These are phyloP conservation scores for Tachystola acroxantha DNA, from an alignment of 2,888 invertebrate genomes.

Conservation along the genomic window DNA sequence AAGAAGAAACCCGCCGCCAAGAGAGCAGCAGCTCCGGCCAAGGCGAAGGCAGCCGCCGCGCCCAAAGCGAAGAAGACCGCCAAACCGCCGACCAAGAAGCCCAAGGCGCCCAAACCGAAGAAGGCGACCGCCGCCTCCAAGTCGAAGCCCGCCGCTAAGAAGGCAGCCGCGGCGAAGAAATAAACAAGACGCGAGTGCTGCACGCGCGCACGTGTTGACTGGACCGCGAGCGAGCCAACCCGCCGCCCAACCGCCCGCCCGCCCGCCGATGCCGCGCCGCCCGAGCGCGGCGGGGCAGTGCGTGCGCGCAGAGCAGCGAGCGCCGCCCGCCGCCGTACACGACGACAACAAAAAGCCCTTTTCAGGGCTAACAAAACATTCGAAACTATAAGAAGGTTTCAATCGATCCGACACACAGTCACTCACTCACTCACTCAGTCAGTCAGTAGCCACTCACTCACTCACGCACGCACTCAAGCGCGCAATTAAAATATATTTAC, in stretches of 20 bases:
- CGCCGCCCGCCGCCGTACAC: slow-evolving; percentile 4
- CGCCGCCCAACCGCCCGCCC: slow-evolving; percentile 5
- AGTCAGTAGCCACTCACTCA: background rate
- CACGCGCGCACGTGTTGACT: too few species aligned
- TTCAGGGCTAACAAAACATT: background rate
- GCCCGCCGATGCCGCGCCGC: slow-evolving; percentile 3
- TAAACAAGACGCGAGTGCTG: slow-evolving; percentile 8
- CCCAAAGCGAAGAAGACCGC: slow-evolving; percentile 23
- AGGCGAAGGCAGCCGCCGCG: slow-evolving; percentile 19
- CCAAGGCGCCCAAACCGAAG: slow-evolving; percentile 51
- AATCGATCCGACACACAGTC: too few species aligned
- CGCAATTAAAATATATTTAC: too few species aligned
- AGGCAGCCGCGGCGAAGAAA: slow-evolving; percentile 22
- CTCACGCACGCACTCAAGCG: background rate
- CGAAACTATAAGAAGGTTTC: too few species aligned
- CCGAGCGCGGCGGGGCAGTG: background rate
- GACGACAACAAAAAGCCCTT: background rate
- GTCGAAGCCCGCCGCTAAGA: slow-evolving; percentile 14
- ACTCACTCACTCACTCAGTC: too few species aligned
- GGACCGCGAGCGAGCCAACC: too few species aligned
- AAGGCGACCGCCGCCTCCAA: slow-evolving; percentile 31
- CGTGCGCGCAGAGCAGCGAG: background rate
- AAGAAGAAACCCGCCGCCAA: slow-evolving; percentile 27
- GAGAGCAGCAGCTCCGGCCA: slow-evolving; percentile 21
- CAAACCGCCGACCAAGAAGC: slow-evolving; percentile 46